Conservation (phyloP, 2,797 vertebrate species). For the Ataeniobius toweri region DNA sequence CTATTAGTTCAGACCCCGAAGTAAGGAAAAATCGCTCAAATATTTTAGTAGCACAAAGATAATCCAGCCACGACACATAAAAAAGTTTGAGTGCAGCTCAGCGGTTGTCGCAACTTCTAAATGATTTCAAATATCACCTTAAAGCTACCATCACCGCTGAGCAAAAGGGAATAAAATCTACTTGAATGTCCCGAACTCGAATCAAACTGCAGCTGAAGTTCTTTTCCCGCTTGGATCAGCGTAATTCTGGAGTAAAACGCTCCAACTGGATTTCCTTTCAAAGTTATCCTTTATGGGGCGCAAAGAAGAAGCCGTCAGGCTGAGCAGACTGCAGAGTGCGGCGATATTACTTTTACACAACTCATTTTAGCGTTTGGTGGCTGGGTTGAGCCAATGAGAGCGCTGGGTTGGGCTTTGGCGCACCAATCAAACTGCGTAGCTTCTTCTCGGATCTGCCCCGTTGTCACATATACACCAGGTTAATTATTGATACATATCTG, state of each 20-base stretch:
- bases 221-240: conserved; percentile 5
- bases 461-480: conserved; percentile 58
- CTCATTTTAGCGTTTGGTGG: conserved; percentile 80
- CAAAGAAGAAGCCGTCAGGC: conserved; percentile 56
- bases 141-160: conserved; percentile 25
- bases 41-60: conserved; percentile 26
- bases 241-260: conserved; percentile 23
- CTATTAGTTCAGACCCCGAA: conserved; percentile 14
- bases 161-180: conserved; percentile 1
- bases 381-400: conserved; percentile 77
- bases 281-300: conserved; percentile 63
- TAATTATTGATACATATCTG: conserved; percentile 68
- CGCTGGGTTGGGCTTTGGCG: conserved; percentile 76
- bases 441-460: conserved; percentile 37
- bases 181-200: conserved; percentile 28
- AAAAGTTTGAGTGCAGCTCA: conserved; percentile 39
- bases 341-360: conserved; percentile 81
- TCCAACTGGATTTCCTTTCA: conserved; percentile 54
- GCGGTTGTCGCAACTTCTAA: conserved; percentile 26
- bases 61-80: conserved; percentile 57
- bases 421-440: conserved; percentile 69
- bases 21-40: background rate
- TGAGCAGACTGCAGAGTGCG: conserved; percentile 73
- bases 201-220: conserved; percentile 45
- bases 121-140: conserved; percentile 19